Base-by-base conservation (phyloP, 2,113 vertebrate species). In the Thamnaconus septentrionalis region DNA sequence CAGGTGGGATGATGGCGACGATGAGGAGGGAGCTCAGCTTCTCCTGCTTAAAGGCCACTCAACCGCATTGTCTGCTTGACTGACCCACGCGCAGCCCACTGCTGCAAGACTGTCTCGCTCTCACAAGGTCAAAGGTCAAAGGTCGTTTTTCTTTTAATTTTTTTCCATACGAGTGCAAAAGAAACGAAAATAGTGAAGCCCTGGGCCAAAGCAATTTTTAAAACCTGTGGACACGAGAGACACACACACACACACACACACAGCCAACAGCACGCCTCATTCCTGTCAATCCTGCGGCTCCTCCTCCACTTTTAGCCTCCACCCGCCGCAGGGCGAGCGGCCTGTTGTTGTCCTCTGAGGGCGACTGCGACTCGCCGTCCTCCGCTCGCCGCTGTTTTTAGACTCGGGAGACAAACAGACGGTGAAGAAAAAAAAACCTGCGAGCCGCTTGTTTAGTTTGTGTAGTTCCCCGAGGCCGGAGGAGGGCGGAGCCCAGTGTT, bases 261-360 rank as follows among this genome's bases (percentile, higher is more conserved):
- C 9, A 66, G 52, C 47, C 31, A 12, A 58, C 65, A 52, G 2
- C 61, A 66, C 62, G 0, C 71, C 65, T 72, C 0, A 43, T 76
- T 69, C 46, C 66, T 70, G 56, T 73, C 62, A 54, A 41, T 68
- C 50, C 56, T 57, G 80, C 53, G 78, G 76, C 66, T 72, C 64
- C 5, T 10, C 49, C 41, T 64, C 60, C 48, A 46, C n/a, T 81
- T 88, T 79, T 83, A 86, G 81, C 78, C 18, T 31, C 18, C 18
- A 31, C 18, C 18, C 18, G 18, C 18, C 18, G 18, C 18, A 31
- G 18, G 18, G 18, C 18, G 18, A 31, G 18, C 18, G 18, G 18
- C 18, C 18, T 31, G 18, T 31, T 31, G 18, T 31, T 31, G 18
- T 31, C 18, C 18, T 31, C 18, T 31, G 18, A 31, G 18, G 18